Base-by-base conservation (phyloP, 2,113 vertebrate genomes). In the Scatophagus argus region DNA sequence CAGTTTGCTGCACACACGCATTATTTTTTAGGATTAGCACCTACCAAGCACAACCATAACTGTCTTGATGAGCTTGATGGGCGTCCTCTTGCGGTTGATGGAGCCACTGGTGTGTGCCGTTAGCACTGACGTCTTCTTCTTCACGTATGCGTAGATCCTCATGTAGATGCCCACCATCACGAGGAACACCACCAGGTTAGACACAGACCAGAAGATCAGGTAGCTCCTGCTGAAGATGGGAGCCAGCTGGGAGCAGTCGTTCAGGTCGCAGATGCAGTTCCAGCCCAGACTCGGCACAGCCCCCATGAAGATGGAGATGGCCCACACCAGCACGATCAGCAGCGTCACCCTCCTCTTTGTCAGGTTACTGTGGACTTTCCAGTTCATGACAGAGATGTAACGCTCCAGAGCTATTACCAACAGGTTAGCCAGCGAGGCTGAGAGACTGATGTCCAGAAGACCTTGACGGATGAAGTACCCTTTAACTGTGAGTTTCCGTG, bases 1-100 rank as follows among this genome's bases (percentile, higher is more conserved):
- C 21, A 44, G 2, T 10, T 0, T 3, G 14, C 8, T 34, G n/a
- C 27, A 71, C 19, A 27, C 9, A 52, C n/a, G n/a, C 3, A 58
- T 19, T 14, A 23, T 41, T 3, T 64, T 58, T 46, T 6, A 54
- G 38, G 44, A 60, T 10, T 0, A 6, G 46, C 60, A 89, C 97
- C 95, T 96, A 99, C 98, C 98, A 68, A 99, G 92, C 36, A 99
- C 96, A 32, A 96, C 95, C 97, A 98, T 98, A 82, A 99, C 98
- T 0, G 98, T 99, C 93, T 99, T 99, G 94, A 99, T 98, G n/a
- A 99, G 96, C 87, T 97, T 99, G 92, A 99, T 95, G 1, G 98
- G 98, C 0, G 97, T 97, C 91, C 91, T 96, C 86, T 94, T 97
- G 66, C 96, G 96, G 87, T 95, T 98, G 34, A 98, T 95, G 84